Percentiles rank a stretch among this genome's conserved stretches.
Conservation (phyloP, 37 sponge, comb jelly and placozoan species). For the Beroe ovata region DNA sequence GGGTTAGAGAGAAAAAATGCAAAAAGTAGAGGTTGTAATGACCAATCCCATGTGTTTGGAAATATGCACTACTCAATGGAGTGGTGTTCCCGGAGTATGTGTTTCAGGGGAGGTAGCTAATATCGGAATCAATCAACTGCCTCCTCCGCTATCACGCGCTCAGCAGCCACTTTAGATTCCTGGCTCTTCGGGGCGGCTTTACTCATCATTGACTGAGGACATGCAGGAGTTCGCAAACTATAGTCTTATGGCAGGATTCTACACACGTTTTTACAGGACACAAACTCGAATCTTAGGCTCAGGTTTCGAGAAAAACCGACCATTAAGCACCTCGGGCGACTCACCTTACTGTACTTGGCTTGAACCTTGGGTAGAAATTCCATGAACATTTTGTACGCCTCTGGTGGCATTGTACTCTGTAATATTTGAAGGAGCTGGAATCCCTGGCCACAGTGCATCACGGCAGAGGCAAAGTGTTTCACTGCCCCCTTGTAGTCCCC, state of each 20-base stretch:
- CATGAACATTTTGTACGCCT: conserved; percentile 67
- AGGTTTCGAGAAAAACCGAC: too few species aligned
- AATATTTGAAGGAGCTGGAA: conserved; percentile 44
- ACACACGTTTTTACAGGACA: too few species aligned
- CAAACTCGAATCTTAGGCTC: too few species aligned
- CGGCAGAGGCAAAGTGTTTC: conserved; percentile 54
- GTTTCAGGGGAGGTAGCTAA: too few species aligned
- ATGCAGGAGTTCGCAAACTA: too few species aligned
- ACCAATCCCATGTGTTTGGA: too few species aligned
- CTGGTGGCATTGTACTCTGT: conserved; percentile 65
- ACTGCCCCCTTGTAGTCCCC: conserved; percentile 27
- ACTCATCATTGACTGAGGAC: conserved; percentile 9
- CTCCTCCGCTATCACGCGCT: conserved; percentile 45
- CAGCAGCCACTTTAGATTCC: conserved; percentile 21
- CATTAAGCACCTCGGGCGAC: too few species aligned
- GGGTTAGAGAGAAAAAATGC: too few species aligned
- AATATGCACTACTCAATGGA: too few species aligned
- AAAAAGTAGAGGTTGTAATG: too few species aligned
- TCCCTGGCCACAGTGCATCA: conserved; percentile 58
- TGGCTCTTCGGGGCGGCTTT: neutral
- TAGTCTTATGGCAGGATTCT: too few species aligned
- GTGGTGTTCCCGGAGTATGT: too few species aligned
- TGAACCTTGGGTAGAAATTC: conserved; percentile 58
- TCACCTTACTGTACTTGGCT: conserved; percentile 42
- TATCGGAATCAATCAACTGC: conserved; percentile 62